phyloP scores from a whole-genome alignment of 2,113 vertebrate genomes.

The Euleptes europaea region DNA sequence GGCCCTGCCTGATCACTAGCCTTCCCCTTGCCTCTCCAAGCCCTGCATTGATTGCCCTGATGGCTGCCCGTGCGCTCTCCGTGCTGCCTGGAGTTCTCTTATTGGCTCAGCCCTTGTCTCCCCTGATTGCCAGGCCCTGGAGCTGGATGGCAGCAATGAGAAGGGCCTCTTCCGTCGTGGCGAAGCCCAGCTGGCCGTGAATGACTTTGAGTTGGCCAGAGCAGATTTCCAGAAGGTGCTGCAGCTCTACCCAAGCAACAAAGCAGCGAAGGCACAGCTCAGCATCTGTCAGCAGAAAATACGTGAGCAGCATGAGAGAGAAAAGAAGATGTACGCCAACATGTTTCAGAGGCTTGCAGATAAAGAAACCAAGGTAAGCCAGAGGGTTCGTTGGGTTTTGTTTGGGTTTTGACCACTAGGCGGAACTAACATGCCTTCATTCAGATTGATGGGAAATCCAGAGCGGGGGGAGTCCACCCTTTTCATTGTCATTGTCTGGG shows the following conservation, averaged over 20 bases:
- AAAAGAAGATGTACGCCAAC: conserved; percentile 95
- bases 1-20: background rate
- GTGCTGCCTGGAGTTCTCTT: background rate
- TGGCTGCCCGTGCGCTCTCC: too few relatives aligned
- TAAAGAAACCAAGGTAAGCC: conserved; percentile 86
- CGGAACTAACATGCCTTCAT: rapidly evolving
- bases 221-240: conserved; percentile 90
- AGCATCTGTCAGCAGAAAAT: conserved; percentile 88
- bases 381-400: rapidly evolving
- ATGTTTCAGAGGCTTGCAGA: conserved; percentile 97
- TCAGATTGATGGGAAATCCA: background rate
- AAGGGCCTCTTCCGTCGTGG: conserved; percentile 95
- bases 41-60: background rate
- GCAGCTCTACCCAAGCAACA: conserved; percentile 93
- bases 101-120: background rate
- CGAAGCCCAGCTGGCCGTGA: conserved; percentile 88
- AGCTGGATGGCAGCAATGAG: conserved; percentile 87
- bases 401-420: background rate
- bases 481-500: background rate
- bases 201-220: conserved; percentile 89
- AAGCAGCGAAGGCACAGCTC: conserved; percentile 91
- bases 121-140: conserved; percentile 80
- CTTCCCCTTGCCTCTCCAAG: background rate
- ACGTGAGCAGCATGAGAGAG: conserved; percentile 90
- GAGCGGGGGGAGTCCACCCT: too few relatives aligned